These are phyloP conservation scores for Cydia strobilella DNA, from an alignment of 1,140 invertebrate genomes.

Conservation along the genomic window DNA sequence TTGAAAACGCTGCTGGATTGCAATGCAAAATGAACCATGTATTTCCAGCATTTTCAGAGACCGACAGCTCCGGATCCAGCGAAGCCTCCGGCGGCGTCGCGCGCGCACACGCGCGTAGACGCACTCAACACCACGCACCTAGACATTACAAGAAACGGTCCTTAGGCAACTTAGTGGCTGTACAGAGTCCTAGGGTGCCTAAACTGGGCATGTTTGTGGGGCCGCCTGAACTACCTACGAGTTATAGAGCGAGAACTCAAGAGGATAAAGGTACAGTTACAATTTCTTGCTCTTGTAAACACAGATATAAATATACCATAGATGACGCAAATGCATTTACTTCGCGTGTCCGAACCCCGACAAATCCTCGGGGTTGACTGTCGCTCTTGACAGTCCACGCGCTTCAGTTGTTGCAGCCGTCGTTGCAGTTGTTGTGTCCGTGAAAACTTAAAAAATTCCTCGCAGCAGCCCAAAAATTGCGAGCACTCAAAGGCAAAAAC, in stretches of 20 bases:
- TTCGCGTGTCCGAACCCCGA: too few relatives aligned
- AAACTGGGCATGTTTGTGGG: constrained; percentile 81
- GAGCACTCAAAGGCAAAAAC: too few relatives aligned
- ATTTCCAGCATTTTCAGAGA: constrained; percentile 87
- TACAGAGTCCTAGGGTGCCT: constrained; percentile 92
- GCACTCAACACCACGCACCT: constrained; percentile 72
- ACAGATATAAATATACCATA: too few relatives aligned
- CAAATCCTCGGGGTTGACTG: too few relatives aligned
- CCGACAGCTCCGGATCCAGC: constrained; percentile 93
- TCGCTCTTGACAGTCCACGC: too few relatives aligned
- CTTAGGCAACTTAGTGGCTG: constrained; percentile 81
- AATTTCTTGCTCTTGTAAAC: too few relatives aligned
- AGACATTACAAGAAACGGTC: constrained; percentile 72
- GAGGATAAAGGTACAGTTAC: constrained; percentile 77
- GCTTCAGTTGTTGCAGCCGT: too few relatives aligned
- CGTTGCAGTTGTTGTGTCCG: too few relatives aligned
- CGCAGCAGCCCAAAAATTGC: too few relatives aligned
- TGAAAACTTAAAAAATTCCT: too few relatives aligned
- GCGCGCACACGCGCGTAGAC: constrained; percentile 88
- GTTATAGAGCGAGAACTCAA: constrained; percentile 70
- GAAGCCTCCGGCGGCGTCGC: constrained; percentile 85
- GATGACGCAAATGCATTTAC: too few relatives aligned
- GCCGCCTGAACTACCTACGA: constrained; percentile 77
- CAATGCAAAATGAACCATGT: constrained; percentile 5
- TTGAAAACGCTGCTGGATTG: too few relatives aligned